A percentile compares a stretch with the other conserved stretches of the same genome.
phyloP scores from a whole-genome alignment of 2,113 vertebrate genomes.

The Nothoprocta pentlandii region DNA sequence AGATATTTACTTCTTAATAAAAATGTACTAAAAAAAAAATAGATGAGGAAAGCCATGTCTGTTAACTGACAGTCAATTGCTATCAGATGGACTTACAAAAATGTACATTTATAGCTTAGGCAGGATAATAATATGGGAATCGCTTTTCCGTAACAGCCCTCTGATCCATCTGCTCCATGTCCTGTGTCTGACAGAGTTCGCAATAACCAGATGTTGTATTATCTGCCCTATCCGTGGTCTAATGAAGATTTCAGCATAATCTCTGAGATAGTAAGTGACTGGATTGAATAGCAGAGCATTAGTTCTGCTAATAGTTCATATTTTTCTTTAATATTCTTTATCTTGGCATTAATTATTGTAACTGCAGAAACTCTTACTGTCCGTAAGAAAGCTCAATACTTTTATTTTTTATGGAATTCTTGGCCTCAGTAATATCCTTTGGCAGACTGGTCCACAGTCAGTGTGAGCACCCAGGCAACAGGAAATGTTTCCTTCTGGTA shows the following conservation, averaged over 20 bases:
- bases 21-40: neutral
- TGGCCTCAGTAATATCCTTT: neutral
- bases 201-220: neutral
- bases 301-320: neutral
- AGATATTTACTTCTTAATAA: neutral
- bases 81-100: conserved; percentile 8
- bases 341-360: neutral
- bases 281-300: neutral
- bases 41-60: neutral
- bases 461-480: neutral
- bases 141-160: neutral
- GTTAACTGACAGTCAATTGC: neutral
- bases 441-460: neutral
- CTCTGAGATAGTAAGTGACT: neutral
- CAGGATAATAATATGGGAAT: neutral
- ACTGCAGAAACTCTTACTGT: neutral
- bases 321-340: neutral
- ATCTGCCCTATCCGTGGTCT: neutral
- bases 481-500: neutral
- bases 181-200: neutral
- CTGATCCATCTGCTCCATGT: neutral
- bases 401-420: neutral
- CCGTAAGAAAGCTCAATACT: neutral
- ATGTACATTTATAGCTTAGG: neutral
- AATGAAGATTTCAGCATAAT: neutral